A percentile compares a stretch with the other conserved stretches of the same genome.
phyloP scores from a whole-genome alignment of 2,888 invertebrate species.

The Drosophila atripex region DNA sequence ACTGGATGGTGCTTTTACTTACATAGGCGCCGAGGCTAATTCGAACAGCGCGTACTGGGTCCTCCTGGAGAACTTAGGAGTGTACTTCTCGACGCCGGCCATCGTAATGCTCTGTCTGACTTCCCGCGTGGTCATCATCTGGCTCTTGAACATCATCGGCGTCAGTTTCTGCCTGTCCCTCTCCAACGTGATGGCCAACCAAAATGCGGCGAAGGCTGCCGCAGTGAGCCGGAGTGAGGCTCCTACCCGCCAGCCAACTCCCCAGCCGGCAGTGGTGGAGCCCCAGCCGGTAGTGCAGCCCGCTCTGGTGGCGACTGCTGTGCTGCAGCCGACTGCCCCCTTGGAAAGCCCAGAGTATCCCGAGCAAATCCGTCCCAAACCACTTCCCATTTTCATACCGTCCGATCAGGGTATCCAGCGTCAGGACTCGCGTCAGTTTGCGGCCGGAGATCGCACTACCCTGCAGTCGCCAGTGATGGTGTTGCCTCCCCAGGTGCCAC shows the following conservation, averaged over 20 bases:
- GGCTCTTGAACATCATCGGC: conserved; percentile 85
- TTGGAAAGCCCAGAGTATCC: conserved; percentile 45
- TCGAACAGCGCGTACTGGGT: not conserved
- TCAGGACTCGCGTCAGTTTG: conserved; percentile 56
- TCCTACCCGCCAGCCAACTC: conserved; percentile 35
- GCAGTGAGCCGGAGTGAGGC: conserved; percentile 16
- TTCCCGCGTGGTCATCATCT: conserved; percentile 84
- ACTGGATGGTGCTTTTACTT: conserved; percentile 44
- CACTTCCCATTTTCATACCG: conserved; percentile 63
- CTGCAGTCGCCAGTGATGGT: conserved; percentile 65
- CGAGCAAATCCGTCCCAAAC: conserved; percentile 62
- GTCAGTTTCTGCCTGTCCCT: conserved; percentile 79
- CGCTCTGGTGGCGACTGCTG: conserved; percentile 14
- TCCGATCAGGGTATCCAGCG: conserved; percentile 50
- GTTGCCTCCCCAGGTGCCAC: conserved; percentile 49
- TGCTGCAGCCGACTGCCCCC: conserved; percentile 30
- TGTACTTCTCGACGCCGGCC: conserved; percentile 81
- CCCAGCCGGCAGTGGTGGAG: conserved; percentile 20
- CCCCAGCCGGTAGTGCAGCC: conserved; percentile 15
- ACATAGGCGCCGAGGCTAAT: conserved; percentile 44
- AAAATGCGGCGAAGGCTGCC: conserved; percentile 34
- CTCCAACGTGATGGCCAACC: conserved; percentile 66
- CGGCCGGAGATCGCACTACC: conserved; percentile 56
- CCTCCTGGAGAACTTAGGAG: conserved; percentile 63
- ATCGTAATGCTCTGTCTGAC: conserved; percentile 85